These are phyloP conservation scores for Tenthredo mesomela DNA, from an alignment of 2,888 invertebrate genomes.

Conservation along the genomic window DNA sequence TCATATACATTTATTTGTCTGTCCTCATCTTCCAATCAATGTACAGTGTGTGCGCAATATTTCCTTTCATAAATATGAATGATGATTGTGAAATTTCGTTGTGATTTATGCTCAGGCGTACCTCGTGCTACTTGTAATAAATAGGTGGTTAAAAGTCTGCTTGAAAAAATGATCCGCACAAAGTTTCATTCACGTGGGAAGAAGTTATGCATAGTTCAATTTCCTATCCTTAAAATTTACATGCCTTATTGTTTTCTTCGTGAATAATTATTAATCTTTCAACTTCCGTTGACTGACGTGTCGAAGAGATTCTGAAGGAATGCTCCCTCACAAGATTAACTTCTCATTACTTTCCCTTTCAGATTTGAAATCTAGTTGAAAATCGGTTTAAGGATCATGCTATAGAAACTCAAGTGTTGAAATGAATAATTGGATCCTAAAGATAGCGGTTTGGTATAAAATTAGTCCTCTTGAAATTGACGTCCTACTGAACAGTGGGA, in stretches of 20 bases:
- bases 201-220: not conserved
- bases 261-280: not conserved
- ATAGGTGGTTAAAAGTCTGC: not conserved
- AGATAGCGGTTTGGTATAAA: not conserved
- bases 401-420: not conserved
- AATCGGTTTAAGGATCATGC: not conserved
- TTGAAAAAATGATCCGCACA: not conserved
- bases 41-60: conserved; percentile 10
- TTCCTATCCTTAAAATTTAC: not conserved
- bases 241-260: not conserved
- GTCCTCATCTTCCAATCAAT: conserved; percentile 28
- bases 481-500: not conserved
- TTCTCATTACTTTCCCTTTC: not conserved
- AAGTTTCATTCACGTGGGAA: not conserved
- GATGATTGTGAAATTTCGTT: conserved; percentile 21
- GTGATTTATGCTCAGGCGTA: not conserved
- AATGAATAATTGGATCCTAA: not conserved
- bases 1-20: not conserved
- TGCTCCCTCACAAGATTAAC: not conserved
- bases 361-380: not conserved
- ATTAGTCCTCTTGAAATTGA: not conserved
- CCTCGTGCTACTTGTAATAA: not conserved
- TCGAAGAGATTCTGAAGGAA: not conserved
- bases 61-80: conserved; percentile 10
- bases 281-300: not conserved